Conservation (phyloP, 92 coral and sea anemone genomes). For the Micromussa lordhowensis region DNA sequence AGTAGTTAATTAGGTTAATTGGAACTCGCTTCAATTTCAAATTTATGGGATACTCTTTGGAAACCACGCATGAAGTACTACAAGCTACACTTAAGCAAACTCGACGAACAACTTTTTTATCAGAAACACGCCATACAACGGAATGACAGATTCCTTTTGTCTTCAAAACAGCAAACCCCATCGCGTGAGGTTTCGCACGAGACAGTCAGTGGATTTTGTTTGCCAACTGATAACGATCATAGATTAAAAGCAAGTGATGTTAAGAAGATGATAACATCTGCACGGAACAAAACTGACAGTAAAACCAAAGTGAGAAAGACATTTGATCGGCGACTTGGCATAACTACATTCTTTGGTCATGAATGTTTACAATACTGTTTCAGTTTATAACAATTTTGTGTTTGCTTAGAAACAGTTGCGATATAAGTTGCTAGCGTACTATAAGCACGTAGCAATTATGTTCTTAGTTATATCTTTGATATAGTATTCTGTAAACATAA, state of each 20-base stretch:
- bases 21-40: not conserved
- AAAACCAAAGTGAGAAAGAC: not conserved
- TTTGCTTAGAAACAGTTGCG: not conserved
- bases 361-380: not conserved
- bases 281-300: slow-evolving; percentile 12
- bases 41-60: not conserved
- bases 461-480: no score
- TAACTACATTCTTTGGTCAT: not conserved
- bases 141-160: not conserved
- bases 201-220: slow-evolving; percentile 12
- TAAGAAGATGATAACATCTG: slow-evolving; percentile 18
- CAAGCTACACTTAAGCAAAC: no score
- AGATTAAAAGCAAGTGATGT: slow-evolving; percentile 23
- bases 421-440: not conserved
- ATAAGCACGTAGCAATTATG: not conserved
- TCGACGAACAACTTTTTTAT: not conserved
- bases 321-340: not conserved
- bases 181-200: slow-evolving; percentile 32
- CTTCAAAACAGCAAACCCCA: slow-evolving; percentile 8
- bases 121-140: not conserved
- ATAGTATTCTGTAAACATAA: not conserved
- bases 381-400: not conserved
- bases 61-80: not conserved
- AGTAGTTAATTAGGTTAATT: slow-evolving; percentile 10
- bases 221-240: slow-evolving; percentile 30